Conservation (phyloP, 2,888 invertebrate genomes). For the Hemithea aestivaria region DNA sequence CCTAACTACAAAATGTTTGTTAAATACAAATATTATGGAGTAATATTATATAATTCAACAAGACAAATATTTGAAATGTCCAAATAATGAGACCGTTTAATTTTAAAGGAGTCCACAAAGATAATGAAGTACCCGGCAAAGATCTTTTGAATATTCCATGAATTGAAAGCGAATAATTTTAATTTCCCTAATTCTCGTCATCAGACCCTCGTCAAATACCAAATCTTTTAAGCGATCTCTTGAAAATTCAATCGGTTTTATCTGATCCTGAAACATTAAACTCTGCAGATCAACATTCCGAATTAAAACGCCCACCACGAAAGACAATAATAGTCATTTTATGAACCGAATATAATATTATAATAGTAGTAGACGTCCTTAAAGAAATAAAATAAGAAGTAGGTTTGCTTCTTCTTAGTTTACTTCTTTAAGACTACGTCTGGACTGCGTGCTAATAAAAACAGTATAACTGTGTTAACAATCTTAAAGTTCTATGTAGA, state of each 20-base stretch:
- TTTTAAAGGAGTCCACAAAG: conserved; percentile 3
- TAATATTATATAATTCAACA: background rate
- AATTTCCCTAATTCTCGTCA: conserved; percentile 15
- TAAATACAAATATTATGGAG: no score
- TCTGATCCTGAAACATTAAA: conserved; percentile 19
- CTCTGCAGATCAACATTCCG: conserved; percentile 4
- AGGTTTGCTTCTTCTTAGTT: no score
- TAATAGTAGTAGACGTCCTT: no score
- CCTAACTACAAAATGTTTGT: no score
- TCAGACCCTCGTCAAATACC: conserved; percentile 22
- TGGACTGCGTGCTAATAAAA: no score
- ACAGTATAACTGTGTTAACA: no score
- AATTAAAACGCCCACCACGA: no score
- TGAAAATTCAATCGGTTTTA: conserved; percentile 24
- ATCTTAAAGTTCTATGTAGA: no score
- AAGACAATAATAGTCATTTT: no score
- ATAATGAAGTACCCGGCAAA: conserved; percentile 10
- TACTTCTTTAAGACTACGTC: no score
- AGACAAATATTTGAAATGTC: background rate
- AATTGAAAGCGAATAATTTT: conserved; percentile 12
- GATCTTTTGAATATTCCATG: conserved; percentile 10
- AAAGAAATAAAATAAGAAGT: no score
- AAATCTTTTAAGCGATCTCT: conserved; percentile 19
- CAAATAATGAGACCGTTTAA: background rate
- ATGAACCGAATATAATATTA: no score